Base-by-base conservation (phyloP, 1,140 invertebrate species). In the Choristoneura fumiferana region DNA sequence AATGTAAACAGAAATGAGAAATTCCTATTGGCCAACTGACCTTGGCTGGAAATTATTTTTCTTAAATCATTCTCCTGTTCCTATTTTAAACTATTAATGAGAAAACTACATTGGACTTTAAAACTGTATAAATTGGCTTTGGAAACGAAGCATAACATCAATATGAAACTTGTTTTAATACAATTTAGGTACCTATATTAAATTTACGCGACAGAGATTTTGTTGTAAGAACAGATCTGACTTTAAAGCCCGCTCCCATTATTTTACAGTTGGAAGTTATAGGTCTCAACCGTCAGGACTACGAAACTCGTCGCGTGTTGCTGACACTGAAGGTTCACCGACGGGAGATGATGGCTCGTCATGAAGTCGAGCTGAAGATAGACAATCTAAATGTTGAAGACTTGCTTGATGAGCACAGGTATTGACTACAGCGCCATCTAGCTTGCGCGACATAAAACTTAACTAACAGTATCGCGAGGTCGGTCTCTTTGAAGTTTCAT, bases 311-410 rank as follows among this genome's bases (percentile, higher is more conserved):
- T 4, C 90, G 91, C n/a, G 91, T 91, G 34, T 76, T 93, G 0
- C 71, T 95, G 4, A 88, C 92, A 4, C 89, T 96, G 36, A 92
- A 91, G 55, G 91, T 96, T 2, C 79, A 89, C 1, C 90, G 93
- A 5, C 95, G 94, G 71, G 87, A 91, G 62, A 73, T 75, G 4
- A 89, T 93, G 60, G 93, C 94, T 0, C 92, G 91, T 40, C 94
- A 95, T 81, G 93, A 97, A 71, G 93, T 97, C 3, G 94, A 96
- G 71, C 87, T 98, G 69, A 97, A 97, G 84, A 95, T 98, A 38
- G 94, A 96, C 73, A 97, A 97, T 81, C 82, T 97, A 5, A 96
- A 98, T 71, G 93, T 96, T 0, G 95, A 95, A 67, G 95, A 97
- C 71, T 90, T 96, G 81, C 93, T 96, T 62, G 92, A 95, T 76